phyloP scores from a whole-genome alignment of 2,888 invertebrate genomes.

The Panopea generosa region DNA sequence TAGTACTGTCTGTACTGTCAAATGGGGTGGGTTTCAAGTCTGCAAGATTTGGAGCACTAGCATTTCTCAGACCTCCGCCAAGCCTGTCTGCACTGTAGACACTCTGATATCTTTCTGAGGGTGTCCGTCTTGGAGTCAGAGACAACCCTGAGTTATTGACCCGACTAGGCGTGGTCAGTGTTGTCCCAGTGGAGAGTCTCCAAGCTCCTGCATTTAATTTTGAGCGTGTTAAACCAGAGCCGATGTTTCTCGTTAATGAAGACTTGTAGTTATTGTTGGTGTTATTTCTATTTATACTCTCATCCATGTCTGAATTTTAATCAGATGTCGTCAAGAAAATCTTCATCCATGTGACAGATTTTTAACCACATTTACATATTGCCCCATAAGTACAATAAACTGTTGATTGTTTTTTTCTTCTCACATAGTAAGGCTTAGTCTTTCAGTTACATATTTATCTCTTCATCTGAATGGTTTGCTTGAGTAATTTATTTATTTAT shows the following conservation, averaged over 20 bases:
- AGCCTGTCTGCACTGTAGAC: slow-evolving; percentile 22
- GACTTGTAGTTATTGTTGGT: too few species aligned
- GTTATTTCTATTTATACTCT: too few species aligned
- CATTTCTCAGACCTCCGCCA: slow-evolving; percentile 22
- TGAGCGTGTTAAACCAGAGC: slow-evolving; percentile 31
- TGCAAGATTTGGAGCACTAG: slow-evolving; percentile 37
- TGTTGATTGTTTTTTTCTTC: too few species aligned
- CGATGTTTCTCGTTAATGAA: slow-evolving; percentile 22
- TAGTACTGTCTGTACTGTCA: background rate
- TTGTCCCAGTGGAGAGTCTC: background rate
- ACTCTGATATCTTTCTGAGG: slow-evolving; percentile 38
- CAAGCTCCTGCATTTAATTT: slow-evolving; percentile 23
- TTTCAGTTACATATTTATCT: too few species aligned
- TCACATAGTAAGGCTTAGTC: too few species aligned
- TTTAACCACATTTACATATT: too few species aligned
- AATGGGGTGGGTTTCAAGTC: background rate
- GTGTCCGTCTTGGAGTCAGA: slow-evolving; percentile 27
- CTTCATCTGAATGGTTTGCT: too few species aligned
- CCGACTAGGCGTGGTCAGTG: slow-evolving; percentile 30
- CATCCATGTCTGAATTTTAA: too few species aligned
- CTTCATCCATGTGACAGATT: too few species aligned
- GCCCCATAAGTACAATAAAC: too few species aligned
- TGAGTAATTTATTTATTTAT: too few species aligned
- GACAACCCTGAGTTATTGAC: slow-evolving; percentile 37
- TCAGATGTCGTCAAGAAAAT: too few species aligned